Percentiles rank a stretch among this genome's conserved stretches.
Conservation (phyloP, 2,888 invertebrate species). For the Polyommatus iphigenia region DNA sequence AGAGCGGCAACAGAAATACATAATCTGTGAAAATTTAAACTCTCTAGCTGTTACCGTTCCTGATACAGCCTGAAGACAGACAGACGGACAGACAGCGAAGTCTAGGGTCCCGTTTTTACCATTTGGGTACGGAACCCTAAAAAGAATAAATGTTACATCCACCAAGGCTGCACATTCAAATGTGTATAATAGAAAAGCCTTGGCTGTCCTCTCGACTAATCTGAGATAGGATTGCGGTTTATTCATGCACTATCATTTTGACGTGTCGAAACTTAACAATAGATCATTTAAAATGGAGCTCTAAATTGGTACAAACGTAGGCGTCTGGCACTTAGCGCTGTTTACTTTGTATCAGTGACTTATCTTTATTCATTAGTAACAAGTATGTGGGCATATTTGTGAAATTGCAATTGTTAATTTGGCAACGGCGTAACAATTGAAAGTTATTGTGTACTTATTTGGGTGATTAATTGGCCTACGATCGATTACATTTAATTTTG, state of each 20-base stretch:
- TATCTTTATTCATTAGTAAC: conserved; percentile 13
- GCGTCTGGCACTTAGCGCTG: conserved; percentile 48
- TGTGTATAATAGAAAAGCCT: conserved; percentile 5
- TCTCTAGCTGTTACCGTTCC: too few relatives aligned
- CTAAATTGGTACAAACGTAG: conserved; percentile 47
- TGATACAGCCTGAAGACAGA: too few relatives aligned
- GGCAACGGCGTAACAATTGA: conserved; percentile 3
- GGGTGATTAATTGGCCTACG: background rate
- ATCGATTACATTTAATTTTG: conserved; percentile 18
- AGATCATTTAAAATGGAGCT: conserved; percentile 49
- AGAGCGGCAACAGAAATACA: too few relatives aligned
- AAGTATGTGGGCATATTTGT: conserved; percentile 11
- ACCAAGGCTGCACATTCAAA: background rate
- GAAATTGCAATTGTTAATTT: conserved; percentile 10
- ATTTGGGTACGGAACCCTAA: background rate
- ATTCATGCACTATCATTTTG: conserved; percentile 41
- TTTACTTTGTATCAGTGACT: conserved; percentile 45
- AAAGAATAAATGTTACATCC: background rate
- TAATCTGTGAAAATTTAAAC: too few relatives aligned
- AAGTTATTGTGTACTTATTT: conserved; percentile 10
- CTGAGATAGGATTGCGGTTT: conserved; percentile 13
- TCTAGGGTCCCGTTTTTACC: too few relatives aligned
- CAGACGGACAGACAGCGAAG: too few relatives aligned
- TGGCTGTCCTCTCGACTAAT: conserved; percentile 10
- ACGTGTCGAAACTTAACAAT: conserved; percentile 48